Base-by-base conservation (phyloP, 1,140 invertebrate genomes). In the Sitodiplosis mosellana region DNA sequence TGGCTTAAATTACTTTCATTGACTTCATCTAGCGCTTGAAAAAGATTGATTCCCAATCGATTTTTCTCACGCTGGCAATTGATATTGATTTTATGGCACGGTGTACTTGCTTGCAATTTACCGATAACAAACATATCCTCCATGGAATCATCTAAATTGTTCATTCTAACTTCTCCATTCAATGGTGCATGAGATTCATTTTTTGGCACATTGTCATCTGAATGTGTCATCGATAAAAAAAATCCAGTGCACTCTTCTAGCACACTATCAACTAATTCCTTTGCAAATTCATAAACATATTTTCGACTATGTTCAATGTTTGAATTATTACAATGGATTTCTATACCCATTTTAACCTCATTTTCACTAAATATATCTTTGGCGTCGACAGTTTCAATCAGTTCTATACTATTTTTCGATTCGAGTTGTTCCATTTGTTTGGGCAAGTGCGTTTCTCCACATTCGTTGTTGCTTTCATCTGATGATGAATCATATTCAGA, bases 201-300 rank as follows among this genome's bases (percentile, higher is more conserved):
- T 10, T n/a, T n/a, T n/a, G n/a, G n/a, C n/a, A n/a, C n/a, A 27
- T 27, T 27, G 4, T 27, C 10, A 27, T 8, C 33, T 27, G 18
- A 12, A 33, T 22, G 19, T 4, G 19, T 21, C 21, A n/a, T 46
- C 45, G 33, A 46, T 33, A 10, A 27, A 3, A 40, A 6, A 6
- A 6, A 6, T 15, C 12, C 17, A 3, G 6, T 40, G 18, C 41
- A 20, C 14, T 43, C 41, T 18, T 43, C 41, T 6, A 43, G 4
- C 18, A 48, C 22, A 42, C 27, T 42, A 48, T 48, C 38, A 11
- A 48, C 47, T 18, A 48, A 33, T 17, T 41, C 21, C 41, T 48
- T 21, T 21, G 47, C 47, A n/a, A 41, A 18, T 34, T 33, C 22
- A 6, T 21, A 18, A 22, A 48, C 21, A 22, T 37, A 10, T 37